Percentiles rank a stretch among this genome's conserved stretches.
phyloP scores from a whole-genome alignment of 2,888 invertebrate species.

The Tachina fera region DNA sequence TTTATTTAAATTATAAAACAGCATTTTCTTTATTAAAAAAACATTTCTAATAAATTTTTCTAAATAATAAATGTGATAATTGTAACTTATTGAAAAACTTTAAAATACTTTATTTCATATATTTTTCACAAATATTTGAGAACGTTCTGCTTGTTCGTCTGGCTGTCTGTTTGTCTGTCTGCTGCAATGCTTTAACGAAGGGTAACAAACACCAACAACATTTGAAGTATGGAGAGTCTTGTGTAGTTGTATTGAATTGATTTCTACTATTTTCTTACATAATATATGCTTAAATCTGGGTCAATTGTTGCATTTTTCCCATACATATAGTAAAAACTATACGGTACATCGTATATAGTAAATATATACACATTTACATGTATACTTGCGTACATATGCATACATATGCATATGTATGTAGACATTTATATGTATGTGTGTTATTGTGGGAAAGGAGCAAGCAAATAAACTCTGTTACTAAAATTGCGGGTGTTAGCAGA shows the following conservation, averaged over 20 bases:
- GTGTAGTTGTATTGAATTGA: conserved; percentile 48
- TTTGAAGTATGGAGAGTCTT: conserved; percentile 3
- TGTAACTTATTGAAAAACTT: too few species aligned
- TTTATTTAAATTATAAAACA: too few species aligned
- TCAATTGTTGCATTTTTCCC: conserved; percentile 79
- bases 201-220: conserved; percentile 1
- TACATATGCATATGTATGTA: not conserved
- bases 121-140: conserved; percentile 17
- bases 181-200: not conserved
- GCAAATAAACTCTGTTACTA: not conserved
- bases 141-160: not conserved
- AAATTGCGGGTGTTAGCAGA: conserved; percentile 18
- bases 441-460: too few species aligned
- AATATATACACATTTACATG: not conserved
- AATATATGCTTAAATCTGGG: conserved; percentile 78
- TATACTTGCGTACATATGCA: not conserved
- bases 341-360: not conserved
- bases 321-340: conserved; percentile 71
- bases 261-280: conserved; percentile 33
- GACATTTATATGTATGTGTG: not conserved
- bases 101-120: too few species aligned
- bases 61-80: too few species aligned
- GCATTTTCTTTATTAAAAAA: too few species aligned
- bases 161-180: not conserved
- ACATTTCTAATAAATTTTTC: too few species aligned